Evolutionary conservation across 2,797 vertebrate species (phyloP).

Genomic region (Apogon hyalosoma): DNA sequence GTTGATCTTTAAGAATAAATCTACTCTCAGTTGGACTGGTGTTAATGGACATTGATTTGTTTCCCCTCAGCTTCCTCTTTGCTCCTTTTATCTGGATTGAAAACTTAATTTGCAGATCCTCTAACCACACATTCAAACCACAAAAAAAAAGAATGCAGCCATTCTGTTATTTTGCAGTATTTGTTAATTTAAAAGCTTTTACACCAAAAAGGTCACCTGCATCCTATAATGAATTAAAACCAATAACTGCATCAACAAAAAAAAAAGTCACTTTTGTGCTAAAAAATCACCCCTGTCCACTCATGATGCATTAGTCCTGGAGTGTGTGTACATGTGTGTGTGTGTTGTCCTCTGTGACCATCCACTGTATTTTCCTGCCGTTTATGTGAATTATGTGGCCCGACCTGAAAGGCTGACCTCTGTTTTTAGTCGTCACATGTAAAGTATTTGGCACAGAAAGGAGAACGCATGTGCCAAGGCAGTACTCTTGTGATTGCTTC

Average conservation of each 20-base stretch:
- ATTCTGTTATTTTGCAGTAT: not conserved
- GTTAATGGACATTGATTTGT: conserved; percentile 61
- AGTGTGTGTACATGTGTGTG: not conserved
- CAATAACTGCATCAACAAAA: not conserved
- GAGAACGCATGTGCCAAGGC: conserved; percentile 20
- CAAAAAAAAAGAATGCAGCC: not conserved
- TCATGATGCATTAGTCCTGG: conserved; percentile 36
- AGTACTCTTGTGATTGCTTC: conserved; percentile 6
- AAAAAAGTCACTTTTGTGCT: not conserved
- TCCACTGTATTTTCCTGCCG: conserved; percentile 10
- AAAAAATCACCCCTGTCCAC: conserved; percentile 5
- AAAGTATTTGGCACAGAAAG: conserved; percentile 32
- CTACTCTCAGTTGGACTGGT: not conserved
- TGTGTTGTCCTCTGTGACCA: conserved; percentile 24
- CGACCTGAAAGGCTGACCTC: conserved; percentile 33
- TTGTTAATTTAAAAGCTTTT: conserved; percentile 2
- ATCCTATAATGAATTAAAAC: not conserved
- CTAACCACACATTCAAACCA: conserved; percentile 7
- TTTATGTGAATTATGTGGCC: conserved; percentile 37
- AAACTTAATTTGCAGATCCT: conserved; percentile 35
- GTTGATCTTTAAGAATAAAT: conserved; percentile 37
- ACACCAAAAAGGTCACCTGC: not conserved
- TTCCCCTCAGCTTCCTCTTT: conserved; percentile 20
- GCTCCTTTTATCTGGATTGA: conserved; percentile 34
- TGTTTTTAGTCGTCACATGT: conserved; percentile 34